A percentile compares a stretch with the other conserved stretches of the same genome.
These are phyloP conservation scores for Glossosoma conforme DNA, from an alignment of 1,140 invertebrate genomes.

Conservation along the genomic window DNA sequence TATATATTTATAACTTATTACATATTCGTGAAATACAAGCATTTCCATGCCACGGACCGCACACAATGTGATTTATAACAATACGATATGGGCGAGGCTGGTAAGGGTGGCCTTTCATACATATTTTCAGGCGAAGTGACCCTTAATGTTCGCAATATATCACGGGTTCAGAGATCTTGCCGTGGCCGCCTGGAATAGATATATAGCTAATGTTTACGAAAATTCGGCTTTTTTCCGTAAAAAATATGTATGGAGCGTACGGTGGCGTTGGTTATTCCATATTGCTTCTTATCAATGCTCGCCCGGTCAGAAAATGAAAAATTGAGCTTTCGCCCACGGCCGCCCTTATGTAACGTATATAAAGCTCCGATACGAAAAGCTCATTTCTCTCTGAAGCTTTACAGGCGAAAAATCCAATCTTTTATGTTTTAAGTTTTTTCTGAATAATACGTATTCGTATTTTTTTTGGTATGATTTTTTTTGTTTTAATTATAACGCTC, in stretches of 20 bases:
- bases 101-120: conserved; percentile 13
- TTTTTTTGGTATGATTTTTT: too few relatives aligned
- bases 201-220: conserved; percentile 26
- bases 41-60: background rate
- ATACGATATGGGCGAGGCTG: conserved; percentile 1
- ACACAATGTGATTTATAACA: conserved; percentile 11
- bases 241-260: conserved; percentile 28
- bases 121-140: conserved; percentile 25
- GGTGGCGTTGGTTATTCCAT: conserved; percentile 26
- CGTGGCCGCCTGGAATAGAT: conserved; percentile 18
- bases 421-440: too few relatives aligned
- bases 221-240: conserved; percentile 19
- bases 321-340: conserved; percentile 12
- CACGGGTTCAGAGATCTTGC: conserved; percentile 21
- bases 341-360: background rate
- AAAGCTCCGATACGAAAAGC: background rate
- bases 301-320: conserved; percentile 26
- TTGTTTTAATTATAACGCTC: too few relatives aligned
- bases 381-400: background rate
- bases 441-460: too few relatives aligned
- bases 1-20: too few relatives aligned
- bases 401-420: too few relatives aligned
- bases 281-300: conserved; percentile 30
- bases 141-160: conserved; percentile 28
- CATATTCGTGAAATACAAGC: conserved; percentile 3